Conservation (phyloP, 2,113 vertebrate genomes). For the Indicator indicator region DNA sequence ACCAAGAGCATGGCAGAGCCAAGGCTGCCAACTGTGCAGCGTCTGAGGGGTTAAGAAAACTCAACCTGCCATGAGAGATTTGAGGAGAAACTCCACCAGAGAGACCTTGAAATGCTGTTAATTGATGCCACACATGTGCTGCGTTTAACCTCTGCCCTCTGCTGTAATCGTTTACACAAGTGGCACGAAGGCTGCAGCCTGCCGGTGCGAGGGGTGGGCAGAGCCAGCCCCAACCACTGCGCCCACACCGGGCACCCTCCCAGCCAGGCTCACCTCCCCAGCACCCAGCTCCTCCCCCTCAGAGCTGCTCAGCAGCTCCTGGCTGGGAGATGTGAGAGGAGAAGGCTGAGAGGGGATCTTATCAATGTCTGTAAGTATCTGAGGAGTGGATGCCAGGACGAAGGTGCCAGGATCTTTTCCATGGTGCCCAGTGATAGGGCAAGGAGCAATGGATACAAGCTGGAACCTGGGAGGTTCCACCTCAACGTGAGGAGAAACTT, state of each 20-base stretch:
- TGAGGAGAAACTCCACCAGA: conserved; percentile 52
- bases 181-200: conserved; percentile 26
- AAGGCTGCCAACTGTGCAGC: not conserved
- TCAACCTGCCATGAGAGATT: conserved; percentile 40
- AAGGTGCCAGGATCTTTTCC: too few relatives aligned
- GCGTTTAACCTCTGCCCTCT: conserved; percentile 72
- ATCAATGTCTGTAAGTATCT: too few relatives aligned
- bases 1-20: not conserved
- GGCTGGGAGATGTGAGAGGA: too few relatives aligned
- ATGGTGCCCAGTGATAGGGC: too few relatives aligned
- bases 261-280: accelerated
- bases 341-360: too few relatives aligned
- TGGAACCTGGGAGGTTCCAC: too few relatives aligned
- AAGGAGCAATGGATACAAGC: too few relatives aligned
- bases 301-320: not conserved
- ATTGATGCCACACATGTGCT: conserved; percentile 74
- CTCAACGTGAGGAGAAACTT: too few relatives aligned
- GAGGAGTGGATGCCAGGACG: too few relatives aligned
- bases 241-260: accelerated
- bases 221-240: accelerated
- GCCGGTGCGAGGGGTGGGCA: not conserved
- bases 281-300: not conserved
- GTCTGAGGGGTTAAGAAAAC: conserved; percentile 60
- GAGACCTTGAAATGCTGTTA: conserved; percentile 71
- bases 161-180: conserved; percentile 72